phyloP scores from a whole-genome alignment of 1,140 invertebrate genomes.

The Galleria mellonella region DNA sequence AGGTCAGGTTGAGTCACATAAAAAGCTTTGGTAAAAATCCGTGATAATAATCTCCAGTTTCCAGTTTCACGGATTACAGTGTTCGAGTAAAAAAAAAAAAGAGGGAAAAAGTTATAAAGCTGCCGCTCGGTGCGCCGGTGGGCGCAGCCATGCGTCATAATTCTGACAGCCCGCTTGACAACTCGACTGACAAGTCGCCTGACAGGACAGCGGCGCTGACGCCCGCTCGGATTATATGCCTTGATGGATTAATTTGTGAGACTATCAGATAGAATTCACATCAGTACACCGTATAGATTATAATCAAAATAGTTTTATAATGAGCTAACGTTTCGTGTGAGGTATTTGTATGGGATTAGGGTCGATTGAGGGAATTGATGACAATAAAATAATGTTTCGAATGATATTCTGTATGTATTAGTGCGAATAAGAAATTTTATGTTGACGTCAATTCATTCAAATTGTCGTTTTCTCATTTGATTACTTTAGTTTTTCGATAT shows the following conservation, averaged over 20 bases:
- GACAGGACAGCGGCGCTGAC: constrained; percentile 19
- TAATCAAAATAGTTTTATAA: constrained; percentile 27
- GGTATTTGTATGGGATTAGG: background rate
- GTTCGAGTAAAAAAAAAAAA: constrained; percentile 9
- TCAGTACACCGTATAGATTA: constrained; percentile 10
- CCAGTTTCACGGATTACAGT: constrained; percentile 38
- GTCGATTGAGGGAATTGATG: background rate
- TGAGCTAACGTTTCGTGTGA: constrained; percentile 10
- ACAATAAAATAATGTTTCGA: background rate
- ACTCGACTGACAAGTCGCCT: constrained; percentile 29
- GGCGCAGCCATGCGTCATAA: constrained; percentile 58
- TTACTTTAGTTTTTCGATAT: too few species aligned
- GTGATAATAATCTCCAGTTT: constrained; percentile 29
- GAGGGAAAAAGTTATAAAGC: constrained; percentile 17
- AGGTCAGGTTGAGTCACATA: background rate
- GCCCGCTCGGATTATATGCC: constrained; percentile 47
- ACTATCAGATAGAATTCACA: constrained; percentile 23
- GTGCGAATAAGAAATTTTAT: too few species aligned
- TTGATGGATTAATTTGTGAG: constrained; percentile 60
- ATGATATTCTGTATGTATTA: background rate
- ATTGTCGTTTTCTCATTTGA: too few species aligned
- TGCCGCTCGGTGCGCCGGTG: constrained; percentile 25
- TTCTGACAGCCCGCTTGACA: constrained; percentile 48
- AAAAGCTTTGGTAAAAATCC: constrained; percentile 18
- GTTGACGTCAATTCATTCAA: too few species aligned